Evolutionary conservation across 2,888 invertebrate species (phyloP).

Genomic region (Oligia strigilis): DNA sequence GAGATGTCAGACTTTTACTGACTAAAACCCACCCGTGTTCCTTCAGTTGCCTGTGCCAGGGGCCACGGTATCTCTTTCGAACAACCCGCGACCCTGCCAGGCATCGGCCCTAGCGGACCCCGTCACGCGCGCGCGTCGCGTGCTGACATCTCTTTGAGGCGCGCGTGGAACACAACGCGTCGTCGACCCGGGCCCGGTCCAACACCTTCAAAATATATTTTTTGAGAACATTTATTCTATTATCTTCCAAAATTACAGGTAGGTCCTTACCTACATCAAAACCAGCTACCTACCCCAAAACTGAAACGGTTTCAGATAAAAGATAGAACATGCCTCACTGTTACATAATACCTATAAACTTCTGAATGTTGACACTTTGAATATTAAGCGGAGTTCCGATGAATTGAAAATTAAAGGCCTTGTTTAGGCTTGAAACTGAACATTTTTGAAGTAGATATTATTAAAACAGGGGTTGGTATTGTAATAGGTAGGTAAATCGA

Average conservation of each 20-base stretch:
- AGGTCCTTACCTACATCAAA: conserved; percentile 17
- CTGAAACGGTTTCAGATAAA: conserved; percentile 47
- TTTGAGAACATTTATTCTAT: neutral
- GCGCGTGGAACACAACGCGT: too few relatives aligned
- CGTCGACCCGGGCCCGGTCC: too few relatives aligned
- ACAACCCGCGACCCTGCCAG: too few relatives aligned
- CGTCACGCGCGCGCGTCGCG: too few relatives aligned
- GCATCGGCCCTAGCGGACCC: too few relatives aligned
- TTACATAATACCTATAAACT: conserved; percentile 40
- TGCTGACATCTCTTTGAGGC: too few relatives aligned
- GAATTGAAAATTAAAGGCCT: conserved; percentile 38
- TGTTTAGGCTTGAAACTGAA: conserved; percentile 23
- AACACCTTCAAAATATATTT: neutral
- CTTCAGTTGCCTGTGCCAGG: too few relatives aligned
- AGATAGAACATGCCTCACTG: conserved; percentile 52
- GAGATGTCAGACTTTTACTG: too few relatives aligned
- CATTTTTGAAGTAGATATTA: conserved; percentile 13
- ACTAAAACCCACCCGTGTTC: too few relatives aligned
- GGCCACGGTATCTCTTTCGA: too few relatives aligned
- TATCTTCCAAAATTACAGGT: neutral
- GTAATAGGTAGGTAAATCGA: neutral
- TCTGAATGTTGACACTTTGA: conserved; percentile 37
- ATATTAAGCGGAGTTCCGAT: conserved; percentile 40
- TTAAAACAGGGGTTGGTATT: neutral
- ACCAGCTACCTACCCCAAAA: neutral